Conservation (phyloP, 2,888 invertebrate species). For the Habroteleia sp. region DNA sequence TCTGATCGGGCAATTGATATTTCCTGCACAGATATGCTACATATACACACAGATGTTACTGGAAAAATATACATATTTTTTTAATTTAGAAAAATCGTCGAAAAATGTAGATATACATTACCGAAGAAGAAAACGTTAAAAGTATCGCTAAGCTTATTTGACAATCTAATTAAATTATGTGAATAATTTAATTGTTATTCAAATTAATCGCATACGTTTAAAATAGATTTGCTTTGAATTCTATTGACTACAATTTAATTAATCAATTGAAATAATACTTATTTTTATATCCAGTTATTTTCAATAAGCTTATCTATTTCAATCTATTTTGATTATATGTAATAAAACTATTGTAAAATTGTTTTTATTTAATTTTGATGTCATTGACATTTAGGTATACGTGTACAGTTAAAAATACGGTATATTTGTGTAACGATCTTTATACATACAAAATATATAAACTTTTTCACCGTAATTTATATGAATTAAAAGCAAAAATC, state of each 20-base stretch:
- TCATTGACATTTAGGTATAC: slow-evolving; percentile 26
- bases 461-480: slow-evolving; percentile 13
- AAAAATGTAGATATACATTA: slow-evolving; percentile 38
- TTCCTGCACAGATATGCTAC: slow-evolving; percentile 25
- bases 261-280: too few species aligned
- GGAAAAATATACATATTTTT: slow-evolving; percentile 58
- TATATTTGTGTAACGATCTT: slow-evolving; percentile 27
- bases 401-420: slow-evolving; percentile 29
- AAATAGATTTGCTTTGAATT: too few species aligned
- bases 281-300: too few species aligned
- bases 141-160: slow-evolving; percentile 4
- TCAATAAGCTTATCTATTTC: too few species aligned
- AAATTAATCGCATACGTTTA: too few species aligned
- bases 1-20: slow-evolving; percentile 26
- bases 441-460: slow-evolving; percentile 11
- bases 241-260: too few species aligned
- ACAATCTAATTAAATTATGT: too few species aligned
- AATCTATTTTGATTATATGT: too few species aligned
- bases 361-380: slow-evolving; percentile 4
- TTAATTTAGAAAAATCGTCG: slow-evolving; percentile 49
- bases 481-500: slow-evolving; percentile 1
- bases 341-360: too few species aligned
- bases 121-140: slow-evolving; percentile 11
- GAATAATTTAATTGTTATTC: too few species aligned
- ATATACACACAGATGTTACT: slow-evolving; percentile 45